Base-by-base conservation (phyloP, 2,888 invertebrate genomes). In the Epirrhoe alternata region DNA sequence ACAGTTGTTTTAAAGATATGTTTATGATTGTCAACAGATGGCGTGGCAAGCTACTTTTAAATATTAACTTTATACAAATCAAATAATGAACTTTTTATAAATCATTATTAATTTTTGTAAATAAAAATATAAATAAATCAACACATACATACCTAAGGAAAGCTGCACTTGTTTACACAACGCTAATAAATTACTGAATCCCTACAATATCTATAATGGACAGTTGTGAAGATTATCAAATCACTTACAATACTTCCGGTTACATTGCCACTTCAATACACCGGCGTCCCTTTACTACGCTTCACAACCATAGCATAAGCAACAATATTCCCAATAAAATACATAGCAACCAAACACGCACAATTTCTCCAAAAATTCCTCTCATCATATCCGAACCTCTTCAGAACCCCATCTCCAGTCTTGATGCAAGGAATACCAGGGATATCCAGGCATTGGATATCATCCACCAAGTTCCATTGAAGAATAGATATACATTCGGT, bases 401-500 rank as follows among this genome's bases (percentile, higher is more conserved):
- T 86, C 42, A 96, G 78, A 0, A 96, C 96, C 66, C 93, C 95
- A 7, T 88, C 72, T 0, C 96, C 96, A 31, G 92, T 95, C 61
- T 88, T 88, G 0, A 95, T 92, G 73, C 96, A 96, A 0, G 95
- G 95, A 64, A 94, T 89, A 0, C 94, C 94, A 5, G 90, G 86
- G 42, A 94, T 90, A 42, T 87, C 76, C 0, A 94, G 87, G 72
- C 96, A 96, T 59, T 92, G 94, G 62, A 96, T 95, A 5, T 86
- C 82, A 17, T 92, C 86, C 5, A 96, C 93, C 68, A 94, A 86
- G 57, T 90, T 87, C 96, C 96, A 96, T 76, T 95, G 96, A 3
- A 95, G 86, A 59, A 96, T 94, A 24, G 96, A 95, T n/a, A 96
- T 86, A 1, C 95, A 95, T 78, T 96, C 96, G 35, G 95, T 94